phyloP scores from a whole-genome alignment of 2,113 vertebrate species.

The Chloropsis cyanopogon region DNA sequence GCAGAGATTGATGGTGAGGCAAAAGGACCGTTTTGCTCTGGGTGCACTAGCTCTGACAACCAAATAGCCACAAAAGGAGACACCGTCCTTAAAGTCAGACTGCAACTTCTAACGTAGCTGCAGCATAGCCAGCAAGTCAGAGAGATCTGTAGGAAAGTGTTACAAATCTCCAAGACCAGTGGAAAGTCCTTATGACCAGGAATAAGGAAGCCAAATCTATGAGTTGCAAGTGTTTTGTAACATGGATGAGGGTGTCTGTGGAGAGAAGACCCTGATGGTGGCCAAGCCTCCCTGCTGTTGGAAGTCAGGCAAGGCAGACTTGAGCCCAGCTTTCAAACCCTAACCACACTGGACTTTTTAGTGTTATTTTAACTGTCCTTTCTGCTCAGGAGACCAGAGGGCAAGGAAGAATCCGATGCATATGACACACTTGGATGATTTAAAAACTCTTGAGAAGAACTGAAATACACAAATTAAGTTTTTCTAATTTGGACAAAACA shows the following conservation, averaged over 20 bases:
- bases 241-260: neutral
- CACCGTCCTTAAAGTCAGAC: neutral
- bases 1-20: neutral
- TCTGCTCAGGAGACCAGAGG: neutral
- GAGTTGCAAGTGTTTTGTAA: neutral
- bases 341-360: neutral
- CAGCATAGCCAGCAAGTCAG: neutral
- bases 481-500: neutral
- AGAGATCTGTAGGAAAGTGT: neutral
- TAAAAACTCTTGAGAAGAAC: neutral
- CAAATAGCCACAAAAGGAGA: neutral
- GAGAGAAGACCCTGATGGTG: neutral
- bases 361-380: neutral
- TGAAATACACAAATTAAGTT: neutral
- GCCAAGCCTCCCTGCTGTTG: neutral
- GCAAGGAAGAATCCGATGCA: neutral
- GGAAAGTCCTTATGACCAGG: neutral
- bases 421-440: neutral
- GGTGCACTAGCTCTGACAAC: neutral
- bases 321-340: neutral
- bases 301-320: neutral
- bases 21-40: neutral
- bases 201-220: neutral
- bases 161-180: neutral
- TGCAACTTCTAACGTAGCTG: neutral